Base-by-base conservation (phyloP, 2,888 invertebrate species). In the Toxonevra muliebris region DNA sequence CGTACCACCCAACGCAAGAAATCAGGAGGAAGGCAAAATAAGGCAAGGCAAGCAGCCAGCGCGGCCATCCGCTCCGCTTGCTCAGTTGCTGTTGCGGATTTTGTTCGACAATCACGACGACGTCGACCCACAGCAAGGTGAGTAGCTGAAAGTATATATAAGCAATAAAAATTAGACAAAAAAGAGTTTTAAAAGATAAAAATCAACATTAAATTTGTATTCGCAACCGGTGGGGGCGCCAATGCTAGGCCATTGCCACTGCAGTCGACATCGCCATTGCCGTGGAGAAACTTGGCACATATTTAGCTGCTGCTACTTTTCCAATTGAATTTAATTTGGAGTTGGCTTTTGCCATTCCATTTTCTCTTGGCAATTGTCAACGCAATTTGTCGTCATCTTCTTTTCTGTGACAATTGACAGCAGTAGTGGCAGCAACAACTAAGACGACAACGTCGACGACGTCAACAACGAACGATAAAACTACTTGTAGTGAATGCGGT, bases 101-200 rank as follows among this genome's bases (percentile, higher is more conserved):
- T 74, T 77, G 77, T 76, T 77, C 73, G 78, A 76, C 77, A 77
- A 77, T 77, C 78, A 79, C 78, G 73, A 71, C 73, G 73, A 72
- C 74, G 72, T 72, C 73, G 71, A 74, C 71, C 43, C 53, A 42
- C 41, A 75, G 52, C 42, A 57, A 48, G 57, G 12, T 40, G 7
- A 61, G 42, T 48, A 5, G 45, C 20, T 60, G 20, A 12, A n/a
- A 43, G 3, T 48, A 48, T 15, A 48, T 48, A 8, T 48, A 5
- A n/a, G 48, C 15, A 48, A 3, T 15, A 3, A 48, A 12, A 48
- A 15, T 48, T 3, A 48, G 15, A 48, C 12, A 20, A 8, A 58
- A 11, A 42, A 13, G 40, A 30, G 30, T 30, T 30, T 30, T 2
- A 30, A 30, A 30, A 30, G 30, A 30, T 30, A 30, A 2, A 30